phyloP scores from a whole-genome alignment of 2,113 vertebrate genomes.

The Struthidea cinerea region DNA sequence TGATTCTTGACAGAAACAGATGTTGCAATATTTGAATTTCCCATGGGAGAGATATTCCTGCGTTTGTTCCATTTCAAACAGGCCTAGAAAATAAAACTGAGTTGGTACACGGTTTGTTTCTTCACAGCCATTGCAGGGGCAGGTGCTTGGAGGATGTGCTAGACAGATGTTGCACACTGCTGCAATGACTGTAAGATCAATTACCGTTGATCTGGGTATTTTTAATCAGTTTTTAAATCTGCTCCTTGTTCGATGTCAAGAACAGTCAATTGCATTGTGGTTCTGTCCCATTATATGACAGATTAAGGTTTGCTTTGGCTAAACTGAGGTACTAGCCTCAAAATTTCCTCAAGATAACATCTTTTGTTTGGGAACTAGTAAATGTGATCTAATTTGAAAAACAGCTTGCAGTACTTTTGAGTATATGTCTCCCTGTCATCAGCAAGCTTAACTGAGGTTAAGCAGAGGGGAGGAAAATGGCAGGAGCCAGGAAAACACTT shows the following conservation, averaged over 20 bases:
- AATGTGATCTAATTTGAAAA: neutral
- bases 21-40: slow-evolving; percentile 37
- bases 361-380: neutral
- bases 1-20: slow-evolving; percentile 44
- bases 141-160: neutral
- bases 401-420: neutral
- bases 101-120: slow-evolving; percentile 5
- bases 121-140: neutral
- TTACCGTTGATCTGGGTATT: neutral
- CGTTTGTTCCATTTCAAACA: slow-evolving; percentile 10
- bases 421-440: neutral
- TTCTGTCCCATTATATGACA: neutral
- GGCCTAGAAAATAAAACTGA: slow-evolving; percentile 16
- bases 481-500: neutral
- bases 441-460: neutral
- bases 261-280: neutral
- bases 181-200: neutral
- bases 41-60: slow-evolving; percentile 7
- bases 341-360: neutral
- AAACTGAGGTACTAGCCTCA: neutral
- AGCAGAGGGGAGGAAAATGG: neutral
- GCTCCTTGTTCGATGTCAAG: neutral
- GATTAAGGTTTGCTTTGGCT: neutral
- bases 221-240: neutral
- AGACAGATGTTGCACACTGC: neutral